Base-by-base conservation (phyloP, 2,888 invertebrate species). In the Nipponacmea schrenckii region DNA sequence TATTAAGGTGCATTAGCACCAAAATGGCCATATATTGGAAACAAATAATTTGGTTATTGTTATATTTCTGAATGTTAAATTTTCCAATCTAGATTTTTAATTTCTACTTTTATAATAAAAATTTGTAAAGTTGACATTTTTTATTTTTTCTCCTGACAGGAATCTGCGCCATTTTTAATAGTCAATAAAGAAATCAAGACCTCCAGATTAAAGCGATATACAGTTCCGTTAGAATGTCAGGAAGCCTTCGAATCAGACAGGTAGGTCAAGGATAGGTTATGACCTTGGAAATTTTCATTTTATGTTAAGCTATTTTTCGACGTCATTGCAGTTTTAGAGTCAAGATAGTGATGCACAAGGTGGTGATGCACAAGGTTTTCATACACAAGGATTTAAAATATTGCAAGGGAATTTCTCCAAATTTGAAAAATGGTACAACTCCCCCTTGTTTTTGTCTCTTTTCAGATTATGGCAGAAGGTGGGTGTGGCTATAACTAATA, bases 231-330 rank as follows among this genome's bases (percentile, higher is more conserved):
- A 64, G 94, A 95, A 0, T 89, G 92, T 20, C 97, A 96, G 85
- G 91, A 91, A 45, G 92, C 93, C 17, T 93, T 92, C 89, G 97
- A 97, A 89, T 97, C 96, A 15, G 95, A 96, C 88, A 92, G 92
- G 90, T 90, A 69, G 69, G 73, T 62, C 39, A 39, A 39, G 31
- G 31, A 3, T 31, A 39, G 39, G 39, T 39, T 10, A 39, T 39
- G 10, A 31, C 31, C 31, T 31, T 31, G 2, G 31, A 31, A 31
- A 31, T 31, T 31, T 31, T 31, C 2, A 31, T 31, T 31, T 31
- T 31, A 31, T 5, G 20, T 44, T 39, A 15, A 14, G 7, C 63
- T 63, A 15, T 65, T 12, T 65, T 10, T 27, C 15, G 12, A 15
- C 10, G 39, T 12, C 65, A 27, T 48, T 15, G 14, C 7, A 14